Conservation (phyloP, 2,888 invertebrate genomes). For the Agelastica alni region DNA sequence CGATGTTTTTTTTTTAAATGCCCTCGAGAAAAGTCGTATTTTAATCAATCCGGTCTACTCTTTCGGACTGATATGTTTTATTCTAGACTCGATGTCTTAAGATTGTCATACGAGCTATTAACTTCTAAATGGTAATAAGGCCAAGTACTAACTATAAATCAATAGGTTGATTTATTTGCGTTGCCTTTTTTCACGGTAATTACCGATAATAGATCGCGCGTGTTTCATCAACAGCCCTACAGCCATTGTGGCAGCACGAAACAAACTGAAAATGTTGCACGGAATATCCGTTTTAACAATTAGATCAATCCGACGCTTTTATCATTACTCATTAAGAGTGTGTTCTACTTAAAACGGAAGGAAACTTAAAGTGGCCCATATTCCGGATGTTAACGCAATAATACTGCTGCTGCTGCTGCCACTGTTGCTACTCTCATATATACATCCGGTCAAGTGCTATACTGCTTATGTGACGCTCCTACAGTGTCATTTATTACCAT, state of each 20-base stretch:
- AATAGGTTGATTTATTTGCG: constrained; percentile 15
- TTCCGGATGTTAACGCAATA: constrained; percentile 30
- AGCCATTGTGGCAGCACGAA: constrained; percentile 25
- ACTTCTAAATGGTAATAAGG: not conserved
- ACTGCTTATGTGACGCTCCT: too few relatives aligned
- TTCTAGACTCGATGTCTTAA: too few relatives aligned
- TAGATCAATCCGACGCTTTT: constrained; percentile 50
- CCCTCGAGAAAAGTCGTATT: too few relatives aligned
- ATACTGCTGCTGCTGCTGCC: constrained; percentile 8
- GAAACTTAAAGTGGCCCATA: constrained; percentile 56
- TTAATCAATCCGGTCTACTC: too few relatives aligned
- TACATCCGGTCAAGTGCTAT: constrained; percentile 20
- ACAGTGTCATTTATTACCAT: too few relatives aligned
- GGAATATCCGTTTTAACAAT: constrained; percentile 56
- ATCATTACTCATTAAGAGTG: constrained; percentile 52
- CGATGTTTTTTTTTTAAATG: too few relatives aligned
- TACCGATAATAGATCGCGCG: constrained; percentile 36
- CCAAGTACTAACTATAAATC: constrained; percentile 8
- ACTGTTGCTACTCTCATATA: too few relatives aligned
- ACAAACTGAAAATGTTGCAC: constrained; percentile 41
- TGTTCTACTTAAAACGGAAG: constrained; percentile 46
- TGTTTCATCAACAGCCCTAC: constrained; percentile 27
- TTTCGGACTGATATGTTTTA: too few relatives aligned
- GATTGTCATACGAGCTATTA: too few relatives aligned
- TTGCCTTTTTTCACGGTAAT: constrained; percentile 33